A percentile compares a stretch with the other conserved stretches of the same genome.
Evolutionary conservation across 2,113 vertebrate genomes (phyloP).

Genomic region (Salvelinus fontinalis): DNA sequence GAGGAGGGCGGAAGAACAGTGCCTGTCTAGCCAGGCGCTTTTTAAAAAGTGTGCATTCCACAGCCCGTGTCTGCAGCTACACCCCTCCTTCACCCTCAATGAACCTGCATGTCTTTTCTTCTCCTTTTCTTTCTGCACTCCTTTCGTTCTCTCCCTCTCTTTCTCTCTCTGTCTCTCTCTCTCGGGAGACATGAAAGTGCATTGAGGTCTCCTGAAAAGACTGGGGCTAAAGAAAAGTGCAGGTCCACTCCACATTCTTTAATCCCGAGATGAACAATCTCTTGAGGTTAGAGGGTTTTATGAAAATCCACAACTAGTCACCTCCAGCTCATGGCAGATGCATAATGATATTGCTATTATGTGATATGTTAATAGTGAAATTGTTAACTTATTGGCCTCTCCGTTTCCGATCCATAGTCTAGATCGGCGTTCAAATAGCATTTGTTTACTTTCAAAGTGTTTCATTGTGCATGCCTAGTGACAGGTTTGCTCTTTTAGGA

Average conservation of each 20-base stretch:
- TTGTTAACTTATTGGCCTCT: too few relatives aligned
- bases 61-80: conserved; percentile 21
- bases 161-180: too few relatives aligned
- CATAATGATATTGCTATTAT: conserved; percentile 17
- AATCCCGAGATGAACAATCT: conserved; percentile 18
- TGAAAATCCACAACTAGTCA: too few relatives aligned
- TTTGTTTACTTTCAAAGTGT: too few relatives aligned
- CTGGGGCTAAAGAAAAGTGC: conserved; percentile 18
- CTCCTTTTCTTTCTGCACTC: too few relatives aligned
- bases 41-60: conserved; percentile 56
- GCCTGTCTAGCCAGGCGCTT: conserved; percentile 48
- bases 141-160: background rate
- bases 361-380: background rate
- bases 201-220: conserved; percentile 10
- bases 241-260: background rate
- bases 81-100: conserved; percentile 9
- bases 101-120: too few relatives aligned
- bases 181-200: too few relatives aligned
- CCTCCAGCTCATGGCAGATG: conserved; percentile 40
- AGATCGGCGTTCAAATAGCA: too few relatives aligned
- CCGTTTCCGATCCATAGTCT: too few relatives aligned
- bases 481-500: too few relatives aligned
- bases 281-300: background rate
- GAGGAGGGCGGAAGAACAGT: conserved; percentile 40
- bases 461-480: too few relatives aligned